These are phyloP conservation scores for Artibeus lituratus DNA, from an alignment of 2,797 vertebrate genomes.

Conservation along the genomic window DNA sequence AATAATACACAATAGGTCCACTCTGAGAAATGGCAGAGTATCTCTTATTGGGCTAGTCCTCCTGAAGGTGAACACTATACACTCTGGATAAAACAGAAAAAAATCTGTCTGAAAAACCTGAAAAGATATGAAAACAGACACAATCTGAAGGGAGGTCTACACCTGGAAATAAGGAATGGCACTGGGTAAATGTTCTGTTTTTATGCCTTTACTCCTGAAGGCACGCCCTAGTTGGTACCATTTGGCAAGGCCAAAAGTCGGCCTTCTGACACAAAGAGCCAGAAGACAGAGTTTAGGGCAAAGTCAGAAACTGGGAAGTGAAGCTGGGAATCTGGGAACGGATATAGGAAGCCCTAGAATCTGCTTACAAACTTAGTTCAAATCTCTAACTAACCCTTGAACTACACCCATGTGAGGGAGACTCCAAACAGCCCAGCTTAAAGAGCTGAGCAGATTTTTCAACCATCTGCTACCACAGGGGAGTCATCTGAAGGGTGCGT, in stretches of 20 bases:
- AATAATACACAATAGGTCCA: not conserved
- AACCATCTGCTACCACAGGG: not conserved
- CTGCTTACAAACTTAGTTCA: not conserved
- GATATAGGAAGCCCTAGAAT: not conserved
- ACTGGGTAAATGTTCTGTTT: not conserved
- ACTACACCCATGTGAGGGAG: not conserved
- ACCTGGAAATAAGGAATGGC: not conserved
- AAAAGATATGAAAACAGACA: not conserved
- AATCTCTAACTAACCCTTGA: not conserved
- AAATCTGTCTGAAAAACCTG: not conserved
- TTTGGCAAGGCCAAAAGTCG: not conserved
- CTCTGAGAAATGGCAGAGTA: not conserved
- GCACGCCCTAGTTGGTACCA: not conserved
- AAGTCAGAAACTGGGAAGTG: conserved; percentile 14
- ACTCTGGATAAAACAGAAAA: not conserved
- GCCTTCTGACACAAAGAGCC: not conserved
- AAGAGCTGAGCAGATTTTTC: conserved; percentile 3
- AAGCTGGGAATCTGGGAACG: not conserved
- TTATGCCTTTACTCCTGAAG: not conserved
- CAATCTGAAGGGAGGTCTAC: not conserved
- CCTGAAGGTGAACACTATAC: not conserved
- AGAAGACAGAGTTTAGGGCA: not conserved
- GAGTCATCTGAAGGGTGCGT: not conserved
- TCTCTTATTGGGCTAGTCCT: not conserved
- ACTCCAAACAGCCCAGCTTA: not conserved